Base-by-base conservation (phyloP, 2,113 vertebrate species). In the Pseudopipra pipra region DNA sequence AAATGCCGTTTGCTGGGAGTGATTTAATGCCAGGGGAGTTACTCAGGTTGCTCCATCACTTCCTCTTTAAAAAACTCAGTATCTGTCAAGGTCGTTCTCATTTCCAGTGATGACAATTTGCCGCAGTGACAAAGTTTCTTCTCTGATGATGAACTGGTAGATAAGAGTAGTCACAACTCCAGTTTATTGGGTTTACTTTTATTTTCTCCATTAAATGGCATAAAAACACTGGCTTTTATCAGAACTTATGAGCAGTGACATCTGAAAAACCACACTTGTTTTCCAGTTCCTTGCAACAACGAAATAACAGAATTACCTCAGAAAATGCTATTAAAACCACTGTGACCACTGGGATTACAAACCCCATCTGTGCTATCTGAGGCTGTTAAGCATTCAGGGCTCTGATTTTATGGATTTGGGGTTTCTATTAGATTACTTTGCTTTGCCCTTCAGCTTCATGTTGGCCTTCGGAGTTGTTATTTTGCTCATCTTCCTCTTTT, bases 321-420 rank as follows among this genome's bases (percentile, higher is more conserved):
- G 85, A 49, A 90, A 93, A 94, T 68, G 76, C 72, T 74, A 72
- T 96, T 94, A 89, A 78, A 80, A 55, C 44, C 58, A 6, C 44
- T 37, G 72, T 62, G 59, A 44, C 59, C 15, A 7, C 70, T n/a
- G 79, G 65, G 54, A 78, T 92, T 81, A 68, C 80, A 56, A 61
- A 61, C 37, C 49, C 72, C 61, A 72, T 84, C 88, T 95, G 65
- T 87, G 88, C 83, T 41, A 2, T 61, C 51, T 30, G 51, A 89
- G 49, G 19, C 71, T 51, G 47, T 91, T 78, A 63, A 44, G 56
- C 49, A 43, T 71, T 58, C 44, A 14, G 56, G 65, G 14, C 54
- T 77, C 88, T 13, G 68, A 43, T 74, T 72, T 88, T 68, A 71
- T 77, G 81, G 76, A 52, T 88, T 95, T 90, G 16, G 52, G 3